These are phyloP conservation scores for Rotaria macrura DNA, from an alignment of 2,888 invertebrate genomes.

Conservation along the genomic window DNA sequence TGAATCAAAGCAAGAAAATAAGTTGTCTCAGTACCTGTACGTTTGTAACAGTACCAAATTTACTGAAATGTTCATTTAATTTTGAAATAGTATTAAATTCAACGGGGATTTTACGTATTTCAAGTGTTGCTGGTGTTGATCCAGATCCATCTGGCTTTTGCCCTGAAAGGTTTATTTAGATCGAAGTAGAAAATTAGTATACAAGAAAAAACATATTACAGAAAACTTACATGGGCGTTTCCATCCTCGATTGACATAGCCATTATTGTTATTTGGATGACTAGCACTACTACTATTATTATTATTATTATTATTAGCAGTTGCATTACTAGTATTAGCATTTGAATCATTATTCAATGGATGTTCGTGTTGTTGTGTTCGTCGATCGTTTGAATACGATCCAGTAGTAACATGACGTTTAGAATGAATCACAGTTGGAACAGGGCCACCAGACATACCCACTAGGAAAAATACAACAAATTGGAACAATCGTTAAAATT, in stretches of 20 bases:
- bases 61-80: constrained; percentile 86
- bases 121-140: constrained; percentile 68
- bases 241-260: background rate
- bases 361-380: background rate
- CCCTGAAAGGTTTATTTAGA: background rate
- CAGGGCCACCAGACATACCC: background rate
- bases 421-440: too few relatives aligned
- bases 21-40: constrained; percentile 64
- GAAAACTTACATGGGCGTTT: background rate
- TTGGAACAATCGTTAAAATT: background rate
- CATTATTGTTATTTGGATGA: too few relatives aligned
- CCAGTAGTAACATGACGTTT: background rate
- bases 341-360: background rate
- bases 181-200: background rate
- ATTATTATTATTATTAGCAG: background rate
- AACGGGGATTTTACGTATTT: constrained; percentile 81
- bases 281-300: too few relatives aligned
- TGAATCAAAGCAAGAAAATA: background rate
- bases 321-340: background rate
- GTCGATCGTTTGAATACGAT: background rate
- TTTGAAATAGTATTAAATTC: constrained; percentile 85
- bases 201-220: background rate
- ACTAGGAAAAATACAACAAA: background rate
- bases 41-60: constrained; percentile 90
- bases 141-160: constrained; percentile 35